phyloP scores from a whole-genome alignment of 2,113 vertebrate species.

The Muntiacus reevesi region DNA sequence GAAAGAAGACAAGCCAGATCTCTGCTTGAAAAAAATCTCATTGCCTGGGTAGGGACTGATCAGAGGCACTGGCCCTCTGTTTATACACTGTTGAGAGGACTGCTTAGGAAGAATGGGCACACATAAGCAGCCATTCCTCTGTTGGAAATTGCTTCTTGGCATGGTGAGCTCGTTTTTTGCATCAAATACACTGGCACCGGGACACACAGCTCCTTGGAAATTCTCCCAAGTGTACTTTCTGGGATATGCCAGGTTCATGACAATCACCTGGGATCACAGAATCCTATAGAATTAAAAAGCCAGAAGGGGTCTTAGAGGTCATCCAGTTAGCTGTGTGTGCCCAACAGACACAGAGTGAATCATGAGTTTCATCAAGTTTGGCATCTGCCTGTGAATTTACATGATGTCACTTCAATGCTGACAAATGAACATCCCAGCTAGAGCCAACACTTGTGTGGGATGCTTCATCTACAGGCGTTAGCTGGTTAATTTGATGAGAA shows the following conservation, averaged over 20 bases:
- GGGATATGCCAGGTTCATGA: neutral
- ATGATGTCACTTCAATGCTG: conserved; percentile 57
- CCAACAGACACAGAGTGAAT: conserved; percentile 58
- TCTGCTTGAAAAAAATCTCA: neutral
- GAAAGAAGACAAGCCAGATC: neutral
- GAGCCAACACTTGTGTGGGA: conserved; percentile 58
- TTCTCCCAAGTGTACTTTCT: neutral
- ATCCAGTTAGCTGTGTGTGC: conserved; percentile 25
- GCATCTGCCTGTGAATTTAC: conserved; percentile 60
- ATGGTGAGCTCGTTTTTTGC: neutral
- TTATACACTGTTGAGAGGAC: neutral
- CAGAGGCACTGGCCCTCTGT: neutral
- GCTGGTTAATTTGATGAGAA: conserved; percentile 57
- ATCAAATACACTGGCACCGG: neutral
- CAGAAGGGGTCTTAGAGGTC: conserved; percentile 31
- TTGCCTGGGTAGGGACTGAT: neutral
- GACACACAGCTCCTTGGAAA: conserved; percentile 21
- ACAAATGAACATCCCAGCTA: conserved; percentile 59
- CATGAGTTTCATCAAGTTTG: conserved; percentile 55
- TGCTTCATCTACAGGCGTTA: conserved; percentile 40
- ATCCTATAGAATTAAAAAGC: conserved; percentile 19
- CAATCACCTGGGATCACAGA: conserved; percentile 24
- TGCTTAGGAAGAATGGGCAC: neutral
- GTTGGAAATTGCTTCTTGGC: conserved; percentile 6
- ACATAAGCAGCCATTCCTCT: neutral